phyloP scores from a whole-genome alignment of 2,113 vertebrate species.

The Anser brachyrhynchus region DNA sequence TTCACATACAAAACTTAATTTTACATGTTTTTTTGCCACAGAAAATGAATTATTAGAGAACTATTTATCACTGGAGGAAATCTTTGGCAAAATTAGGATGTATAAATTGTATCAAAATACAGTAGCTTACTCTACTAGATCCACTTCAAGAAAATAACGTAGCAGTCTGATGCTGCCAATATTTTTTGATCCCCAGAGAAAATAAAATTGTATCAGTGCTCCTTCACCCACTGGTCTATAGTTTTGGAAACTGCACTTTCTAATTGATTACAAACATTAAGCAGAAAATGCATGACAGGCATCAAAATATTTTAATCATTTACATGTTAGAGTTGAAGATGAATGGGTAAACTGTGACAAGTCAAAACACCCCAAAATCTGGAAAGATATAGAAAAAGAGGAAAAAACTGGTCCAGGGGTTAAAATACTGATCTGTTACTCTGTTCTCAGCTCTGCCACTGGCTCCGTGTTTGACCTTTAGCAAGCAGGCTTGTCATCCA shows the following conservation, averaged over 20 bases:
- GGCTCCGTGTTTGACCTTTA: neutral
- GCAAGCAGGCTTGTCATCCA: neutral
- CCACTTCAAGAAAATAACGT: neutral
- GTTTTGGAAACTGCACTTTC: neutral
- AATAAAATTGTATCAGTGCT: neutral
- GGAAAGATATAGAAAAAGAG: neutral
- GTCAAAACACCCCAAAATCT: neutral
- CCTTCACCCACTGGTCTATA: neutral
- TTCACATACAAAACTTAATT: neutral
- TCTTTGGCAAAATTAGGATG: neutral
- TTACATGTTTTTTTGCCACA: neutral
- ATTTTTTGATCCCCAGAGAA: neutral
- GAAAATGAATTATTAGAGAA: neutral
- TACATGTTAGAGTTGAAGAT: neutral
- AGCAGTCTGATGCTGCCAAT: neutral
- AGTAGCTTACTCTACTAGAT: neutral
- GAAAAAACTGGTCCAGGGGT: neutral
- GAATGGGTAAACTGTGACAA: neutral
- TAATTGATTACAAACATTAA: neutral
- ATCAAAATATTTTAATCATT: slow-evolving; percentile 24
- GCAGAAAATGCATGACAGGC: neutral
- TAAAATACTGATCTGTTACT: neutral
- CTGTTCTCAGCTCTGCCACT: neutral
- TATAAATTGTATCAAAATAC: neutral
- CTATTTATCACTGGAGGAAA: neutral